Evolutionary conservation across 2,888 invertebrate species (phyloP), one percentile per base, ranked within the genome.

Genomic region (Tridacna crocea): DNA sequence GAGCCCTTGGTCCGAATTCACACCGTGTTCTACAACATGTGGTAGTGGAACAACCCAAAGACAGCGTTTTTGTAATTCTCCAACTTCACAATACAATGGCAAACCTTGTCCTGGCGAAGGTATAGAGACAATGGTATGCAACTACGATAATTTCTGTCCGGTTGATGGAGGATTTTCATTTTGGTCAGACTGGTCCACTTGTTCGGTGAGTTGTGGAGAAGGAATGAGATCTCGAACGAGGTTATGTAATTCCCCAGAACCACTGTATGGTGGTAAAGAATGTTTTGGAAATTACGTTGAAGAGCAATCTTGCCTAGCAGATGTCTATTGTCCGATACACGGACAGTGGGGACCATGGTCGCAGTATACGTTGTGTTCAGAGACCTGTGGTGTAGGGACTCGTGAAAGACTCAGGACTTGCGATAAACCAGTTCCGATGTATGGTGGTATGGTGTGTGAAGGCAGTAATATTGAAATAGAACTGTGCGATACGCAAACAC

Each of bases 301-400:
- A 27, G 66, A 60, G 26, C 36, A n/a, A 11, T 24, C 48, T 0
- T 87, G 87, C 61, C 75, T 82, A 24, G 68, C 75, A 10, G 72
- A 55, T 0, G 65, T 73, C 13, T 47, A 46, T 8, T 87, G 87
- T 77, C 83, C 87, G n/a, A 68, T 87, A 15, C 68, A 81, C 22
- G 87, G 87, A 6, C 75, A 74, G 0, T 88, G 87, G 87, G 77
- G 79, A 51, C 12, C 19, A 0, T 88, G 87, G 87, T 68, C 78
- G 2, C 47, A 48, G 0, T 85, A 74, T 47, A 68, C 74, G 19
- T 60, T 58, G 6, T 88, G 87, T 77, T 61, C 63, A 51, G 81
- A 26, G 13, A 63, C 68, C 6, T 88, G 87, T 78, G 87, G 87
- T 15, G n/a, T 63, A 22, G 88, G 86, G 11, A 68, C 75, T 13